Conservation (phyloP, 2,888 invertebrate genomes). For the Hypomecis punctinalis region DNA sequence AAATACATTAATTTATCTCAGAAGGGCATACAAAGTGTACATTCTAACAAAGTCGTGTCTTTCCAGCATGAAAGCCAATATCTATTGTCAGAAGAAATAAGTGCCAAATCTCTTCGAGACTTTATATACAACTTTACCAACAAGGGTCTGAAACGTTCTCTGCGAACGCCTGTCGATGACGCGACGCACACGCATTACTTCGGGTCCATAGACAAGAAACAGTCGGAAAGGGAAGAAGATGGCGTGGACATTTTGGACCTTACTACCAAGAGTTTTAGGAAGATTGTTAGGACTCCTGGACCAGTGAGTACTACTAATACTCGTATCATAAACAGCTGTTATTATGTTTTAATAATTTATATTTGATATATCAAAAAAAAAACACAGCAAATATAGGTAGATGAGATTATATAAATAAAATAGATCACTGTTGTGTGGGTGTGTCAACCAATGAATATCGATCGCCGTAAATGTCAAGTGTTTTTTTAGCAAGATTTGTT, state of each 20-base stretch:
- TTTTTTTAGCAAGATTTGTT: too few species aligned
- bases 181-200: constrained; percentile 76
- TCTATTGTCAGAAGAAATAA: constrained; percentile 83
- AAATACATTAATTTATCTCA: too few species aligned
- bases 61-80: constrained; percentile 89
- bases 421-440: too few species aligned
- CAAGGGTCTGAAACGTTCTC: constrained; percentile 66
- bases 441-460: too few species aligned
- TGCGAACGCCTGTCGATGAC: constrained; percentile 68
- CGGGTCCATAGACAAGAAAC: constrained; percentile 54
- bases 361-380: too few species aligned
- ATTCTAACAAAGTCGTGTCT: not conserved
- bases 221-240: constrained; percentile 51
- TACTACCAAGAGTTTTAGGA: constrained; percentile 87
- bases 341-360: not conserved
- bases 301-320: constrained; percentile 75
- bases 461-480: too few species aligned
- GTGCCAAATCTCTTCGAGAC: constrained; percentile 76
- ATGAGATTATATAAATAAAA: too few species aligned
- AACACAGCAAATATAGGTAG: too few species aligned
- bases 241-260: constrained; percentile 87
- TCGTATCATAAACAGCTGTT: not conserved
- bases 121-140: constrained; percentile 84
- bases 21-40: too few species aligned
- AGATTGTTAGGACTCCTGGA: constrained; percentile 84